Evolutionary conservation across 2,888 invertebrate species (phyloP).

Genomic region (Eupithecia subumbrata): DNA sequence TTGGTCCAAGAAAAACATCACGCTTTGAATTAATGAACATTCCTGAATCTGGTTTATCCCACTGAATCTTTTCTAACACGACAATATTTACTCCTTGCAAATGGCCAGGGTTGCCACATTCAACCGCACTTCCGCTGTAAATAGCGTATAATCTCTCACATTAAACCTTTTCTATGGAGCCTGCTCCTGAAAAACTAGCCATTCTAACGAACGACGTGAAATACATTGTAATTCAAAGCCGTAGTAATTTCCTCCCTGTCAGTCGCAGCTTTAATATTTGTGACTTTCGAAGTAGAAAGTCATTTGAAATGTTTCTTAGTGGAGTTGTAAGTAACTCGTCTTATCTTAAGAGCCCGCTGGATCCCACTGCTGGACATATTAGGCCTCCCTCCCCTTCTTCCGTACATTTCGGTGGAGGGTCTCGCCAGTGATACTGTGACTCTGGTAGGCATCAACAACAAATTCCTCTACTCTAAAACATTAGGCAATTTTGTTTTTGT

Average conservation of each 20-base stretch:
- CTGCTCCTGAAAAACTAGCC: constrained; percentile 3
- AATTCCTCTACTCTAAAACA: too few relatives aligned
- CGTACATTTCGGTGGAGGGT: too few relatives aligned
- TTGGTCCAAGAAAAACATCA: neutral
- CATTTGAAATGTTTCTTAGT: too few relatives aligned
- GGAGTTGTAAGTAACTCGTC: too few relatives aligned
- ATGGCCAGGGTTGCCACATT: constrained; percentile 2
- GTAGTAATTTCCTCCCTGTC: neutral
- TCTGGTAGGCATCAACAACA: too few relatives aligned
- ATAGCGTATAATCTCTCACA: neutral
- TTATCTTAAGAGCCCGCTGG: too few relatives aligned
- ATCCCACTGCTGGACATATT: too few relatives aligned
- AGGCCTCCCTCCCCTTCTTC: too few relatives aligned
- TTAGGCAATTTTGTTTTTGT: too few relatives aligned
- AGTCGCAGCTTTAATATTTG: neutral
- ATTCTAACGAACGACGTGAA: neutral
- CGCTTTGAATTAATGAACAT: neutral
- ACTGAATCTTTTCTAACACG: neutral
- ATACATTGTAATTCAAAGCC: neutral
- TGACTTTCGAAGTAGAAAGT: neutral
- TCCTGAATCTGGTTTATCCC: neutral
- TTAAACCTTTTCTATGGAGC: neutral
- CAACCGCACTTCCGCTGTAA: neutral
- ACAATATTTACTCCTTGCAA: neutral
- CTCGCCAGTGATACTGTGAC: too few relatives aligned